Conservation (phyloP, 1,140 invertebrate genomes). For the Drosophila novamexicana region DNA sequence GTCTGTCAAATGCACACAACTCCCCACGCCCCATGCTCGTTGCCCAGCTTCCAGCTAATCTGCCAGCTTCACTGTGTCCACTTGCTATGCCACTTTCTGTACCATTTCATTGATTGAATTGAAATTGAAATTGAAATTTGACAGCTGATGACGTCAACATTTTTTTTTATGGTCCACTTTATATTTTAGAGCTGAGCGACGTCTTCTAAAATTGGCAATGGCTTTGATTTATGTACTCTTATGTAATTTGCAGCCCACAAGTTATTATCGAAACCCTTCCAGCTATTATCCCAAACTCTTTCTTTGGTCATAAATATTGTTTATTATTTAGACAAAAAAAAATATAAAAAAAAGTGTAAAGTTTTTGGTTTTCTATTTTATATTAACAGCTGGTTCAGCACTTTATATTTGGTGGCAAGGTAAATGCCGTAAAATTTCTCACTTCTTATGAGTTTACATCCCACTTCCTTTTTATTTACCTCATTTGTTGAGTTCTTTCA, state of each 20-base stretch:
- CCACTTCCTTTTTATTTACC: constrained; percentile 7
- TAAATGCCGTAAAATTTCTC: constrained; percentile 48
- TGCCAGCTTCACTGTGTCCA: constrained; percentile 39
- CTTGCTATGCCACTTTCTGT: constrained; percentile 50
- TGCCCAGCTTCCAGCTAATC: constrained; percentile 3
- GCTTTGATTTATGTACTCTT: constrained; percentile 4
- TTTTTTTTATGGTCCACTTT: constrained; percentile 33
- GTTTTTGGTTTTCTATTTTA: constrained; percentile 49
- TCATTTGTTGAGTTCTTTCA: constrained; percentile 11
- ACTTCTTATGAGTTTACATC: background rate
- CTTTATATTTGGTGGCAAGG: constrained; percentile 78
- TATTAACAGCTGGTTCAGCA: constrained; percentile 66
- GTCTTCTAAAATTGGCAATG: constrained; percentile 1
- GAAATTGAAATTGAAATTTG: constrained; percentile 58
- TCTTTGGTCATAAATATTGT: constrained; percentile 10
- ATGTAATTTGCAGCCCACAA: background rate
- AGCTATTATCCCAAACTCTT: background rate
- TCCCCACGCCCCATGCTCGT: background rate
- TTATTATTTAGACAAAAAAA: constrained; percentile 15
- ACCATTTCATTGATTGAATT: constrained; percentile 55
- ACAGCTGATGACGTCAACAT: constrained; percentile 52
- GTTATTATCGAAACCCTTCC: background rate
- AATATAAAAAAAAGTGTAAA: constrained; percentile 5
- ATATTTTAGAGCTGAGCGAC: constrained; percentile 29
- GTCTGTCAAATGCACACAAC: constrained; percentile 20